Percentiles rank a stretch among this genome's conserved stretches.
Conservation (phyloP, 2,113 vertebrate genomes). For the Isurus oxyrinchus region DNA sequence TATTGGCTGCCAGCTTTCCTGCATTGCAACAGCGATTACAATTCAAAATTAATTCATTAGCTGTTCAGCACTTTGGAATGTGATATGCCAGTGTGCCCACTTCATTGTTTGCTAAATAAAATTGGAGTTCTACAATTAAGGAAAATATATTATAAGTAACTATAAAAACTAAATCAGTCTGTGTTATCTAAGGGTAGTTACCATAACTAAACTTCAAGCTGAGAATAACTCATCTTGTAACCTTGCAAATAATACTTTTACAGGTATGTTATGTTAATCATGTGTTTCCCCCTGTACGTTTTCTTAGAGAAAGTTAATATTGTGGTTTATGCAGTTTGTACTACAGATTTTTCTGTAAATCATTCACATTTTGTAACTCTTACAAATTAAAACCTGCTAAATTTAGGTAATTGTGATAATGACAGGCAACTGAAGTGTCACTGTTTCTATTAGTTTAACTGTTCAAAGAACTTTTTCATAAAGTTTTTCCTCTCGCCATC, state of each 20-base stretch:
- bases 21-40: neutral
- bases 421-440: neutral
- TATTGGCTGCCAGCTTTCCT: neutral
- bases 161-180: neutral
- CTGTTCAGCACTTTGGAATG: neutral
- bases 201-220: neutral
- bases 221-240: neutral
- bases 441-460: neutral
- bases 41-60: neutral
- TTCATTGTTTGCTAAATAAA: neutral
- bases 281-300: neutral
- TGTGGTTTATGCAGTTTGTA: no score
- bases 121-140: neutral
- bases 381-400: neutral
- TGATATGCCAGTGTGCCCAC: neutral
- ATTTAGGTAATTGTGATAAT: neutral
- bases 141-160: neutral
- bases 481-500: neutral
- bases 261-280: neutral
- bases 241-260: no score
- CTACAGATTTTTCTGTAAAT: neutral
- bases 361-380: neutral
- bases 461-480: neutral
- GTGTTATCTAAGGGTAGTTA: neutral
- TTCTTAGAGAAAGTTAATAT: neutral